phyloP scores from a whole-genome alignment of 35 echinoderm and acorn worm genomes.

The Heliocidaris tuberculata region DNA sequence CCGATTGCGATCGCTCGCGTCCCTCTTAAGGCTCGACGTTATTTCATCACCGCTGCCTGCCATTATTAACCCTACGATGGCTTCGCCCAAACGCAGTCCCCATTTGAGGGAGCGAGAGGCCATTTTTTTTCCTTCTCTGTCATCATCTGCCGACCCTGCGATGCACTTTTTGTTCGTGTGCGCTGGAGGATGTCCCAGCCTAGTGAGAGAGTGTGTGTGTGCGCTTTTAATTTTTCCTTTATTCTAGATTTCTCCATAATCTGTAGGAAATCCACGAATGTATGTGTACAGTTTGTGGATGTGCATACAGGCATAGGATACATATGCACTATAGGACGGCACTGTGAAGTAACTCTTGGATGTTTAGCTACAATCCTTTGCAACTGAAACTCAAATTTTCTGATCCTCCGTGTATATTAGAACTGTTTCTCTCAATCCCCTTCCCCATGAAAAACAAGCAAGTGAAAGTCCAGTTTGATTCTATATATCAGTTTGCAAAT shows the following conservation, averaged over 20 bases:
- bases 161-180: conserved; percentile 34
- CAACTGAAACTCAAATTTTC: conserved; percentile 2
- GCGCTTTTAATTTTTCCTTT: not conserved
- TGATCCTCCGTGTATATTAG: not conserved
- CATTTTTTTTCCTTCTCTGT: not conserved
- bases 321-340: not conserved
- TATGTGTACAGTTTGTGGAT: not conserved
- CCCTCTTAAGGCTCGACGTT: not conserved
- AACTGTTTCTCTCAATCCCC: not conserved
- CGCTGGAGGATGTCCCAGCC: not conserved
- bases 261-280: not conserved
- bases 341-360: not conserved
- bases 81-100: not conserved
- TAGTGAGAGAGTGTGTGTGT: conserved; percentile 12
- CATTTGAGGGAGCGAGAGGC: conserved; percentile 9
- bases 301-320: not conserved
- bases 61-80: conserved; percentile 44
- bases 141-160: conserved; percentile 29
- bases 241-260: conserved; percentile 3
- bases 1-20: conserved; percentile 23
- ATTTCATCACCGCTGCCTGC: conserved; percentile 20
- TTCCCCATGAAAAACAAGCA: not conserved
- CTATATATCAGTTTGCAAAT: not conserved
- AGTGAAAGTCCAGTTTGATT: not conserved
- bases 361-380: not conserved